Percentiles rank a stretch among this genome's conserved stretches.
Conservation (phyloP, 2,888 invertebrate genomes). For the Sphinx pinastri region DNA sequence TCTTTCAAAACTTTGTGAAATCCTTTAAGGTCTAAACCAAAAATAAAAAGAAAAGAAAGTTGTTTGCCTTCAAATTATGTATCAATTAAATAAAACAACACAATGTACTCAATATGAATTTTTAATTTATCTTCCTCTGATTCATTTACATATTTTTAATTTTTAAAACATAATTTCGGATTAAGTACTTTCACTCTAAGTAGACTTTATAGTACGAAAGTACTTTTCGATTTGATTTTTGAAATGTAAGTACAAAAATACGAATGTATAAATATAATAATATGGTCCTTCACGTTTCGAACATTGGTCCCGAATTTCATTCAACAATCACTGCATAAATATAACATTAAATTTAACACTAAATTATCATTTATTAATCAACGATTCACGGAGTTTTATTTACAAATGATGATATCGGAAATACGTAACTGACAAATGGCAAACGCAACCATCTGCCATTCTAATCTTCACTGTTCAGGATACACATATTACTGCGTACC, state of each 20-base stretch:
- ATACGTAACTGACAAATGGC: slow-evolving; percentile 4
- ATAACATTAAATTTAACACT: slow-evolving; percentile 15
- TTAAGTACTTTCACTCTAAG: not conserved
- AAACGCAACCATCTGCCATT: not conserved
- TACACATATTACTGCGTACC: not conserved
- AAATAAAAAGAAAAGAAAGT: too few relatives aligned
- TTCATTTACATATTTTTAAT: not conserved
- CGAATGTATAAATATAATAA: slow-evolving; percentile 16
- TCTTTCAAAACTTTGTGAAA: too few relatives aligned
- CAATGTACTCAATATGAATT: not conserved
- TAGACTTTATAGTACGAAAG: not conserved
- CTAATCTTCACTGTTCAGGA: not conserved
- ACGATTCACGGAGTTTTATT: slow-evolving; percentile 32
- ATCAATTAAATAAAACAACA: slow-evolving; percentile 6
- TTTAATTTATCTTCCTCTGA: slow-evolving; percentile 12
- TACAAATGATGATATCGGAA: slow-evolving; percentile 33
- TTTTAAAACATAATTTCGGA: not conserved
- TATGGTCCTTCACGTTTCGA: slow-evolving; percentile 5
- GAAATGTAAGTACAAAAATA: slow-evolving; percentile 15
- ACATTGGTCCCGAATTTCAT: slow-evolving; percentile 25
- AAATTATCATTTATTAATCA: slow-evolving; percentile 16
- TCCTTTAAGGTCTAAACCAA: too few relatives aligned
- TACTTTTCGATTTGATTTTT: not conserved
- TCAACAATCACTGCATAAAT: slow-evolving; percentile 20
- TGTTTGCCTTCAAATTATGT: not conserved